phyloP scores from a whole-genome alignment of 1,140 invertebrate species.

The Aphaenogaster ashmeadi region DNA sequence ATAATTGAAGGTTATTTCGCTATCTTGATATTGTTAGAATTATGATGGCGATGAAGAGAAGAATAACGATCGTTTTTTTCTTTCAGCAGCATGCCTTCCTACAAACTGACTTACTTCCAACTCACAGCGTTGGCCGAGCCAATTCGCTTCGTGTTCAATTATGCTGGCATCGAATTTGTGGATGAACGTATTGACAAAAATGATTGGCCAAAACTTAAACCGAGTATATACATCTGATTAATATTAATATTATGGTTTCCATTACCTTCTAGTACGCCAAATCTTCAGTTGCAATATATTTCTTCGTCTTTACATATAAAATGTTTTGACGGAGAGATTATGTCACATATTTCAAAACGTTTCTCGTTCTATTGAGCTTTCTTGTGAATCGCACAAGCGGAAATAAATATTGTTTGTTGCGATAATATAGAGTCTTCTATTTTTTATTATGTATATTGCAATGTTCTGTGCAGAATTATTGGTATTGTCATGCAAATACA shows the following conservation, averaged over 20 bases:
- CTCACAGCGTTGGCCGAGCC: conserved; percentile 91
- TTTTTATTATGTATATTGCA: neutral
- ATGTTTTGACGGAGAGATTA: neutral
- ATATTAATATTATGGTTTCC: no score
- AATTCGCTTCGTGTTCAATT: conserved; percentile 91
- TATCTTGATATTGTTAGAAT: neutral
- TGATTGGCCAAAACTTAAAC: conserved; percentile 89
- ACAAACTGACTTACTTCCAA: conserved; percentile 91
- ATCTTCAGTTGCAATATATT: neutral
- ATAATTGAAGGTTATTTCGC: no score
- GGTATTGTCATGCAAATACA: conserved; percentile 44
- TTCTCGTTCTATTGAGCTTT: neutral
- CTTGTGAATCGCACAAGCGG: neutral
- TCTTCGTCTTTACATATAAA: neutral
- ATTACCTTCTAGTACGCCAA: no score
- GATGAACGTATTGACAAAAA: conserved; percentile 89
- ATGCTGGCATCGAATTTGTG: conserved; percentile 91
- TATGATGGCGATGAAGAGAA: neutral
- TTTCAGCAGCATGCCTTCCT: conserved; percentile 84
- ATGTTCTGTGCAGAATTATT: conserved; percentile 14
- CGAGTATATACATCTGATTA: conserved; percentile 74
- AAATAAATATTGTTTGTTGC: neutral
- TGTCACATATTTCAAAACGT: neutral
- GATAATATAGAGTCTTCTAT: conserved; percentile 33
- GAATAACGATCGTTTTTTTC: neutral